phyloP scores from a whole-genome alignment of 2,888 invertebrate genomes.

The Argyresthia goedartella region DNA sequence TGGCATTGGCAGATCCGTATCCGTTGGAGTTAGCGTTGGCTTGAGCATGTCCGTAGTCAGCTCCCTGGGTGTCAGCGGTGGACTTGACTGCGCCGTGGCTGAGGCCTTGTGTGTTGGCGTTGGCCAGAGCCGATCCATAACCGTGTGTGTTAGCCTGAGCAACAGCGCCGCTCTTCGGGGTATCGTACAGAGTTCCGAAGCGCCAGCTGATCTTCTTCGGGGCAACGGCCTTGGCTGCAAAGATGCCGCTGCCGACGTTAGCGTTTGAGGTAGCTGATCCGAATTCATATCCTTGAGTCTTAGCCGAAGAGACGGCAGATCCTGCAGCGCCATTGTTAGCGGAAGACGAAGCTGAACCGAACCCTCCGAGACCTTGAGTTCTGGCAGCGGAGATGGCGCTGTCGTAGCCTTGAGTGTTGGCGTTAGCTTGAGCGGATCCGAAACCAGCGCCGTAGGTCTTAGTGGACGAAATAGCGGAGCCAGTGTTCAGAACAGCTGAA shows the following conservation, averaged over 20 bases:
- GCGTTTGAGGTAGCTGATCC: constrained; percentile 40
- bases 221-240: constrained; percentile 10
- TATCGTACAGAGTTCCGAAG: constrained; percentile 44
- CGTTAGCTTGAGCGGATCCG: no score
- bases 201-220: constrained; percentile 43
- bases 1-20: constrained; percentile 13
- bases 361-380: constrained; percentile 14
- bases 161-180: constrained; percentile 16
- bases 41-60: constrained; percentile 15
- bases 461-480: constrained; percentile 21
- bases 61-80: constrained; percentile 2
- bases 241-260: constrained; percentile 27
- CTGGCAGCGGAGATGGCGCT: constrained; percentile 12
- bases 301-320: constrained; percentile 28
- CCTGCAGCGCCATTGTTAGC: constrained; percentile 31
- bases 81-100: constrained; percentile 11
- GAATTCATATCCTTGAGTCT: constrained; percentile 30
- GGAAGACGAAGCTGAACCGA: constrained; percentile 36
- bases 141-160: constrained; percentile 5
- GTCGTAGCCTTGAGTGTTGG: constrained; percentile 23
- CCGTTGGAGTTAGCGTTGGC: constrained; percentile 12
- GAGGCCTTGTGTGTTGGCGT: constrained; percentile 6
- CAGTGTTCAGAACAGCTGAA: constrained; percentile 29
- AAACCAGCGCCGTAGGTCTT: no score
- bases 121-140: constrained; percentile 3